Conservation (phyloP, 2,888 invertebrate genomes). For the Drosophila antonietae region DNA sequence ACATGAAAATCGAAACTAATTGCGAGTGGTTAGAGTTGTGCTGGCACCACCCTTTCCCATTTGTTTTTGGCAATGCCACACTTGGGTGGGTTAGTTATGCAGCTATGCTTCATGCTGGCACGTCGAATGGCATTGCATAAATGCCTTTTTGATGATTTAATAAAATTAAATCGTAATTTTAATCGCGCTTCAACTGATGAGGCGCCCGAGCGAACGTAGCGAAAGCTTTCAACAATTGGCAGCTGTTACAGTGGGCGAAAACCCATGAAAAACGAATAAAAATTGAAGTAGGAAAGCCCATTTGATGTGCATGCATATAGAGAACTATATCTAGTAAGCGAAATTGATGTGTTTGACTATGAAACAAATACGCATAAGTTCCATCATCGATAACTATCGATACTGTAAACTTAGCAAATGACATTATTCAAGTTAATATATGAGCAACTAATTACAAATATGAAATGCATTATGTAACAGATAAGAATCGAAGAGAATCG, state of each 20-base stretch:
- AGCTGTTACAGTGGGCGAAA: constrained; percentile 47
- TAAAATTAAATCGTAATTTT: constrained; percentile 78
- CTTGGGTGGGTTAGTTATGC: constrained; percentile 39
- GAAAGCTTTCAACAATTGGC: constrained; percentile 63
- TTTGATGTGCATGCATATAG: background rate
- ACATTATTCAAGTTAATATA: no score
- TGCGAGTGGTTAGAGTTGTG: constrained; percentile 3
- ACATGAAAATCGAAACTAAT: constrained; percentile 5
- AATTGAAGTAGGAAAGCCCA: background rate
- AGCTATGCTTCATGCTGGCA: constrained; percentile 33
- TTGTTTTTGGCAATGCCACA: constrained; percentile 11
- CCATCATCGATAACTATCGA: background rate
- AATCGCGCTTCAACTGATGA: constrained; percentile 60
- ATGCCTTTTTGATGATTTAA: constrained; percentile 74
- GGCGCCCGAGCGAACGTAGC: constrained; percentile 44
- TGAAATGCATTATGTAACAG: no score
- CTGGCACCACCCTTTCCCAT: constrained; percentile 11
- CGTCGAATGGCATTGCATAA: constrained; percentile 63
- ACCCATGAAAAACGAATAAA: background rate
- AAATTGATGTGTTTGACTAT: background rate
- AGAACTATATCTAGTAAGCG: background rate
- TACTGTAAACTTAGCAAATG: no score
- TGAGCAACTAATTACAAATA: no score
- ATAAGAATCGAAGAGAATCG: no score
- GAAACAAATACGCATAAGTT: no score